Evolutionary conservation across 2,888 invertebrate species (phyloP), one percentile per base, ranked within the genome.

Genomic region (Silvanus unidentatus): DNA sequence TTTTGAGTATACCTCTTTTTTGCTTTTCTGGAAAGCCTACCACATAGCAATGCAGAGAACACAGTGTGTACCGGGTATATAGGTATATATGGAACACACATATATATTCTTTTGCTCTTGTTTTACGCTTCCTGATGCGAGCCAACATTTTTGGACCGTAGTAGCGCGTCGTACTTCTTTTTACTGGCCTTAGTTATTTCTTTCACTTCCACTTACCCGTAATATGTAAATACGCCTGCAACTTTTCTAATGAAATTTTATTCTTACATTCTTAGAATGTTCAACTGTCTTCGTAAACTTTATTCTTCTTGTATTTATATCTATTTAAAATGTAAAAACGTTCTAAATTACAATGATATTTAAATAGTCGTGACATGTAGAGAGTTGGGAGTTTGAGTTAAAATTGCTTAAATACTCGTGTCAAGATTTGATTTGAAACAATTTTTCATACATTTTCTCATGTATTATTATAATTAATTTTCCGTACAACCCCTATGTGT

Each of bases 201-300:
- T 16, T 32, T 37, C 48, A 42, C 40, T 42, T 39, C 42, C 45
- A 44, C 40, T 37, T 32, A 43, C 11, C 43, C 13, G 39, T 42
- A 42, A 43, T 42, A 45, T 45, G 39, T 40, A 43, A 42, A 44
- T 43, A 40, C 36, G 39, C 48, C 32, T 40, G 28, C 36, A 43
- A 45, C 48, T 42, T 48, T 47, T 42, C 45, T 48, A 48, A 48
- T 45, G 38, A 45, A 44, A 45, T 42, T 42, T 48, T 48, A 42
- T 42, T 35, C 30, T 42, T 32, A 12, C 39, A 35, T 39, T 48
- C 40, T 41, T 38, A 40, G 40, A 36, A 34, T 30, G 9, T 37
- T 37, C 15, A 37, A 37, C 15, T 37, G 37, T 37, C 37, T 37
- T 37, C 37, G 37, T 37, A 37, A 37, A 37, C 6, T 32, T 32